A percentile compares a stretch with the other conserved stretches of the same genome.
These are phyloP conservation scores for Archips xylosteana DNA, from an alignment of 2,888 invertebrate genomes.

Conservation along the genomic window DNA sequence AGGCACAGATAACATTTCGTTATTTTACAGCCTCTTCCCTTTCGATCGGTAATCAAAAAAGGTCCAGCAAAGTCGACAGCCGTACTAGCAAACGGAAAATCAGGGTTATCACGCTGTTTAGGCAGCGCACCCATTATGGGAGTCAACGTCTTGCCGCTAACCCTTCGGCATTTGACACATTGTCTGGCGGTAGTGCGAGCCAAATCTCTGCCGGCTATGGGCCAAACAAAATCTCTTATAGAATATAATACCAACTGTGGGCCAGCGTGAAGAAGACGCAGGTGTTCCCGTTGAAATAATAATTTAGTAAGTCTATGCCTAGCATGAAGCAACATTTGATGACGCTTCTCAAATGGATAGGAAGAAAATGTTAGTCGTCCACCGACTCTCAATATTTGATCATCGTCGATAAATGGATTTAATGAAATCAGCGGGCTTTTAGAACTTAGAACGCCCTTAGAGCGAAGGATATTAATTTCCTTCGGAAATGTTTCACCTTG, in stretches of 20 bases:
- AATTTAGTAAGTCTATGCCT: constrained; percentile 2
- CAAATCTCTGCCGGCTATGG: constrained; percentile 10
- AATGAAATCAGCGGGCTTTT: too few species aligned
- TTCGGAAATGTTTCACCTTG: too few species aligned
- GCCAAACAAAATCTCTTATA: constrained; percentile 3
- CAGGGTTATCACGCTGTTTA: not conserved
- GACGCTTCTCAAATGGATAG: constrained; percentile 11
- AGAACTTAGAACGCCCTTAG: too few species aligned
- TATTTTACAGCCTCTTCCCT: constrained; percentile 29
- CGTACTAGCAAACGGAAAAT: constrained; percentile 1
- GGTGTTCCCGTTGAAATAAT: not conserved
- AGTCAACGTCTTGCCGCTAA: not conserved
- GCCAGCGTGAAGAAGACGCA: constrained; percentile 11
- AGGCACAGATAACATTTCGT: not conserved
- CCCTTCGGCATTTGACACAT: not conserved
- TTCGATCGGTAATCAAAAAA: constrained; percentile 33
- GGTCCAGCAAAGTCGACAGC: constrained; percentile 36
- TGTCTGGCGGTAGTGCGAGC: not conserved
- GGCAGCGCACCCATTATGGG: not conserved
- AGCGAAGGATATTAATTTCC: too few species aligned
- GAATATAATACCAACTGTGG: not conserved
- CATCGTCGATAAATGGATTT: too few species aligned
- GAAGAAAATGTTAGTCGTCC: not conserved
- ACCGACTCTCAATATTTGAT: not conserved
- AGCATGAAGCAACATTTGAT: constrained; percentile 5